Percentiles rank a stretch among this genome's conserved stretches.
Evolutionary conservation across 2,888 invertebrate species (phyloP).

Genomic region (Nephrotoma guestfalica): DNA sequence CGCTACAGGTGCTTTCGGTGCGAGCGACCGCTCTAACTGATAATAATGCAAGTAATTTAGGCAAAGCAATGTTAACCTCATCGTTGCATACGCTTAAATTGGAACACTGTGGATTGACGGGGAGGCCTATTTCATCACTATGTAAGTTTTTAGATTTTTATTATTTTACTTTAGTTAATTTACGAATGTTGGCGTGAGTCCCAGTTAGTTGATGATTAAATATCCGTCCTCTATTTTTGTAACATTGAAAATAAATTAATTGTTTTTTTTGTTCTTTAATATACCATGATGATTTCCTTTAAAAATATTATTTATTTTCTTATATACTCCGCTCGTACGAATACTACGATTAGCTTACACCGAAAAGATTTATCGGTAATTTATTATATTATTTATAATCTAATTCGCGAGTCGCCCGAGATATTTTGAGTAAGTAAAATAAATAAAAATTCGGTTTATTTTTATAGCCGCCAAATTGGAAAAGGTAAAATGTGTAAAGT

Average conservation of each 20-base stretch:
- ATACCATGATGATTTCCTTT: background rate
- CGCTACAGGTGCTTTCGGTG: constrained; percentile 26
- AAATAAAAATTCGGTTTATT: background rate
- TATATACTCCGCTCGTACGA: background rate
- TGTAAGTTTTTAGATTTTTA: constrained; percentile 37
- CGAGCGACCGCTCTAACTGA: constrained; percentile 30
- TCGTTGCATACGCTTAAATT: constrained; percentile 60
- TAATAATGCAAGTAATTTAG: constrained; percentile 45
- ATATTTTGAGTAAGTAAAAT: background rate
- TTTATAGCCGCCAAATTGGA: background rate
- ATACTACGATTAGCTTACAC: background rate
- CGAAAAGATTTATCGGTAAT: background rate
- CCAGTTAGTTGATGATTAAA: background rate
- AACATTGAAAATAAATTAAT: background rate
- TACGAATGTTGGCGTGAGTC: background rate
- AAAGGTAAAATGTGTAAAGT: background rate
- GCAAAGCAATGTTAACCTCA: constrained; percentile 55
- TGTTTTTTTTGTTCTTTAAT: background rate
- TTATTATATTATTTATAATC: background rate
- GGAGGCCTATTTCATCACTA: constrained; percentile 56
- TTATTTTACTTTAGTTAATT: background rate
- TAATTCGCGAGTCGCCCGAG: background rate
- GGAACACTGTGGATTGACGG: constrained; percentile 59
- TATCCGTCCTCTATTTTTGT: background rate
- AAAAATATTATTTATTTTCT: background rate